Percentiles rank a stretch among this genome's conserved stretches.
These are phyloP conservation scores for Mus minutoides DNA, from an alignment of 2,797 vertebrate species.

Conservation along the genomic window DNA sequence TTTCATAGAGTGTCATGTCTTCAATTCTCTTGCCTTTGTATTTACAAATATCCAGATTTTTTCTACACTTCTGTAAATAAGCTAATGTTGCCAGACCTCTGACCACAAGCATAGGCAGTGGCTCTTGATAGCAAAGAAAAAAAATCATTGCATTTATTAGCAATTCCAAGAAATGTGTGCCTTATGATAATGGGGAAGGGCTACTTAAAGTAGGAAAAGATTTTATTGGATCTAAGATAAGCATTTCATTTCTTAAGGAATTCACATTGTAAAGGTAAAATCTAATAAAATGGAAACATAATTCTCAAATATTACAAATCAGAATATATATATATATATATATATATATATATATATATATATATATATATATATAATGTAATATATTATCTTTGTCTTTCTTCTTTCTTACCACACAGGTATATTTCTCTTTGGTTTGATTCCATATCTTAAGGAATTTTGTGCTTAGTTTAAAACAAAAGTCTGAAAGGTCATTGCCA, in stretches of 20 bases:
- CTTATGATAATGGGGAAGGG: not conserved
- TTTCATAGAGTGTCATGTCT: not conserved
- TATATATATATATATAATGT: not conserved
- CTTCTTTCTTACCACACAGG: not conserved
- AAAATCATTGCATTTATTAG: not conserved
- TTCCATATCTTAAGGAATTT: not conserved
- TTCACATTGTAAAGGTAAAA: constrained; percentile 5
- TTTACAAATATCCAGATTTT: not conserved
- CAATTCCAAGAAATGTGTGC: not conserved
- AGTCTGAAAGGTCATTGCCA: not conserved
- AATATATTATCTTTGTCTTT: not conserved
- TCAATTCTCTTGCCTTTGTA: not conserved
- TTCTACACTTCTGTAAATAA: not conserved
- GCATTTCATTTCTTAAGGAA: not conserved
- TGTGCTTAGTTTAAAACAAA: constrained; percentile 2
- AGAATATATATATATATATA: not conserved
- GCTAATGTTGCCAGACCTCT: not conserved
- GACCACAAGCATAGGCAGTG: not conserved
- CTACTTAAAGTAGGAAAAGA: not conserved
- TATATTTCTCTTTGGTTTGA: not conserved
- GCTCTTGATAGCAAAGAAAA: not conserved
- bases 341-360: not conserved
- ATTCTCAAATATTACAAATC: not conserved
- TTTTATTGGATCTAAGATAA: constrained; percentile 9
- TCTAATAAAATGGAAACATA: not conserved